A percentile compares a stretch with the other conserved stretches of the same genome.
phyloP scores from a whole-genome alignment of 2,888 invertebrate genomes.

The Trachelus troglodyta region DNA sequence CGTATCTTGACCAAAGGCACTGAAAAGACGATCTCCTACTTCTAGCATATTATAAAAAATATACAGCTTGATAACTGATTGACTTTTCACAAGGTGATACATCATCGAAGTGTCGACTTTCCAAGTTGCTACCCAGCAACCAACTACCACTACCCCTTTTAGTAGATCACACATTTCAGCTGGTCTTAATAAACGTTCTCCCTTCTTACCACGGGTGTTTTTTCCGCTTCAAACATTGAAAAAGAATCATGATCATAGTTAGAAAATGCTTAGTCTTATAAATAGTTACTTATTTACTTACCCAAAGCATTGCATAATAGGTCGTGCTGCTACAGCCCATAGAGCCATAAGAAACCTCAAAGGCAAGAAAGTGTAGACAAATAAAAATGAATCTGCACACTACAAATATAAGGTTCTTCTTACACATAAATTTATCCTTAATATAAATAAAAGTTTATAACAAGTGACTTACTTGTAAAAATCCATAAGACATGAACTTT shows the following conservation, averaged over 20 bases:
- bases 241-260: not conserved
- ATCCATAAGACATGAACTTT: slow-evolving; percentile 93
- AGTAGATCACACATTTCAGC: slow-evolving; percentile 96
- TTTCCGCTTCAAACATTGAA: slow-evolving; percentile 40
- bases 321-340: slow-evolving; percentile 81
- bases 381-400: slow-evolving; percentile 97
- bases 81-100: slow-evolving; percentile 97
- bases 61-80: slow-evolving; percentile 98
- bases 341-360: slow-evolving; percentile 89
- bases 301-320: slow-evolving; percentile 81
- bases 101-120: slow-evolving; percentile 97
- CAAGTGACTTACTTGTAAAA: slow-evolving; percentile 75
- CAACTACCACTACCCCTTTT: slow-evolving; percentile 88
- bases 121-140: slow-evolving; percentile 86
- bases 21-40: slow-evolving; percentile 94
- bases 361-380: slow-evolving; percentile 97
- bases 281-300: slow-evolving; percentile 55
- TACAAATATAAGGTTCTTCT: slow-evolving; percentile 58
- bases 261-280: not conserved
- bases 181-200: slow-evolving; percentile 78
- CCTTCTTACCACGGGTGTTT: slow-evolving; percentile 48
- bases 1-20: slow-evolving; percentile 97
- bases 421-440: slow-evolving; percentile 1
- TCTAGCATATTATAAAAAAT: slow-evolving; percentile 99
- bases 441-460: not conserved